A percentile compares a stretch with the other conserved stretches of the same genome.
These are phyloP conservation scores for Echinops telfairi DNA, from an alignment of 2,113 vertebrate species.

Conservation along the genomic window DNA sequence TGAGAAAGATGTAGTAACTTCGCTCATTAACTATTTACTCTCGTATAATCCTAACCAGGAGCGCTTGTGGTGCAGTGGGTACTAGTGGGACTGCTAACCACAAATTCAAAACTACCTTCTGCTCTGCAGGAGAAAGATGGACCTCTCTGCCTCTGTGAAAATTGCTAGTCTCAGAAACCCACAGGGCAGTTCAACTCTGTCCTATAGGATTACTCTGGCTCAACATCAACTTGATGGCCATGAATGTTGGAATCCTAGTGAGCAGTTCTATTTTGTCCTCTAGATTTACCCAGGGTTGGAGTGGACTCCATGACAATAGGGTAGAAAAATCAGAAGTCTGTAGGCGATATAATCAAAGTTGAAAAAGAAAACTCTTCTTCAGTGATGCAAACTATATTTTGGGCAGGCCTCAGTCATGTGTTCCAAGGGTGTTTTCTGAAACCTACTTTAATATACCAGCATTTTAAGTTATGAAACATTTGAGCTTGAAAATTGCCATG, in stretches of 20 bases:
- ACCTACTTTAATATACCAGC: conserved; percentile 8
- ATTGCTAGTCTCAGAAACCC: too few species aligned
- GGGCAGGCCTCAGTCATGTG: background rate
- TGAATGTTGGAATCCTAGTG: background rate
- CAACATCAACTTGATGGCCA: too few species aligned
- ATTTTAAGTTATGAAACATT: background rate
- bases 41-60: too few species aligned
- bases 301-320: background rate
- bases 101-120: too few species aligned
- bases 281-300: background rate
- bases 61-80: too few species aligned
- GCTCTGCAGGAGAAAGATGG: too few species aligned
- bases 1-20: background rate
- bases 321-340: background rate
- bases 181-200: too few species aligned
- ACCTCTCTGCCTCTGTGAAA: too few species aligned
- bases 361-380: conserved; percentile 25
- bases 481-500: background rate
- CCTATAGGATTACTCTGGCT: too few species aligned
- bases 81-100: too few species aligned
- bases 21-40: background rate
- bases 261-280: background rate
- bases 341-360: background rate
- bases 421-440: background rate
- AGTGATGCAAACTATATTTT: background rate